Evolutionary conservation across 1,140 invertebrate species (phyloP).

Genomic region (Drosophila azteca): DNA sequence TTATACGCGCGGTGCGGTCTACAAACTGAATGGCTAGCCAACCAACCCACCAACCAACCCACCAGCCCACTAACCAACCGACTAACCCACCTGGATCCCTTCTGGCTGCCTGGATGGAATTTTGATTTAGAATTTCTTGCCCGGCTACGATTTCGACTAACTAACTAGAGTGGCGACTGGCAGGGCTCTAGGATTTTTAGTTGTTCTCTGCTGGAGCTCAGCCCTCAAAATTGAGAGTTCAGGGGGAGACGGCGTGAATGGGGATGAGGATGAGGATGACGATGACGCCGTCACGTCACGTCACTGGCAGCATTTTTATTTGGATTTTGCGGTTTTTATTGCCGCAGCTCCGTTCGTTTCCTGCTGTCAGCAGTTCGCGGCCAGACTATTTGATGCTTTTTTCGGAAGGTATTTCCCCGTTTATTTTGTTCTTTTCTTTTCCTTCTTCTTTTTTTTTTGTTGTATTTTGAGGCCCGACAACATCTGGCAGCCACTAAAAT

Average conservation of each 20-base stretch:
- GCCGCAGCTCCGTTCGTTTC: slow-evolving; percentile 34
- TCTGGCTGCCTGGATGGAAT: slow-evolving; percentile 54
- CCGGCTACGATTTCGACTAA: slow-evolving; percentile 48
- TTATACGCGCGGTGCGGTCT: slow-evolving; percentile 75
- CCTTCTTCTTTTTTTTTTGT: too few relatives aligned
- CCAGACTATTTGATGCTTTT: slow-evolving; percentile 31
- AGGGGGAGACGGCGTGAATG: slow-evolving; percentile 12
- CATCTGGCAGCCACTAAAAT: slow-evolving; percentile 56
- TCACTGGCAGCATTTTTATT: slow-evolving; percentile 68
- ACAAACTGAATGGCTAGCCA: slow-evolving; percentile 70
- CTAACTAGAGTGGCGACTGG: slow-evolving; percentile 52
- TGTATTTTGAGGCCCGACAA: slow-evolving; percentile 24
- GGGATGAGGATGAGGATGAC: too few relatives aligned
- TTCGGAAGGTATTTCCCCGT: slow-evolving; percentile 18
- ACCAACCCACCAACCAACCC: neutral
- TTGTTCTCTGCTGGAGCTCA: slow-evolving; percentile 39
- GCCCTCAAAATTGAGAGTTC: slow-evolving; percentile 59
- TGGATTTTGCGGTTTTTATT: slow-evolving; percentile 71
- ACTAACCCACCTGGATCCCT: slow-evolving; percentile 41
- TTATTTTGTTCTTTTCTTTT: slow-evolving; percentile 24
- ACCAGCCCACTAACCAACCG: slow-evolving; percentile 20
- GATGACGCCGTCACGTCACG: slow-evolving; percentile 34
- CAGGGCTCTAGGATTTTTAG: slow-evolving; percentile 50
- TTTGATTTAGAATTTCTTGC: slow-evolving; percentile 72
- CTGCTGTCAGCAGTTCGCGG: slow-evolving; percentile 63